Evolutionary conservation across 2,113 vertebrate genomes (phyloP), one percentile per base, ranked within the genome.

Genomic region (Tetrax tetrax): DNA sequence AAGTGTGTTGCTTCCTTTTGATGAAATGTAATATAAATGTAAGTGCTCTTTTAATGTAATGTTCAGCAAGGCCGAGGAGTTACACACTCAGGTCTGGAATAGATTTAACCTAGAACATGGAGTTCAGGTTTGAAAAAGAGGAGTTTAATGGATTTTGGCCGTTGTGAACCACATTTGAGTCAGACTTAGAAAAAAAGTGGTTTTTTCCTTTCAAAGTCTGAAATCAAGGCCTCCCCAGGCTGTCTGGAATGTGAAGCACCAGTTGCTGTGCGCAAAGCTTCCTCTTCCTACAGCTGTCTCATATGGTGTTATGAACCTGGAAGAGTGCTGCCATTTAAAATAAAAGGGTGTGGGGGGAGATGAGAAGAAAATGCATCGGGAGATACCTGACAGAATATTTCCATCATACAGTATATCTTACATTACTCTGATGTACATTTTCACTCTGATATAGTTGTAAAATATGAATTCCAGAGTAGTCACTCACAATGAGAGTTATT

Each of bases 1-100:
- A 92, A 94, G 63, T 27, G n/a, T 53, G 89, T 95, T 96, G 38
- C 61, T 95, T 83, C 77, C 65, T 94, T 92, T 74, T n/a, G 63
- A 50, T 96, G 83, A 79, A 95, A 90, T 17, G 27, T 17, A 50
- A 48, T 81, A 38, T 65, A 90, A 76, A 72, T 41, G 2, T 57
- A 63, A 93, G 59, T 83, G 37, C n/a, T 79, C 12, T 68, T 95
- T 43, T 68, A 51, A 38, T 51, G 48, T 51, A 59, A 41, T 38
- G 14, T 76, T 92, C 33, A 18, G 61, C 66, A 85, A 81, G 56
- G 29, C 27, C 3, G 2, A 82, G 53, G 72, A 89, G 71, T 79
- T 61, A 8, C 31, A 15, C 82, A 15, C 82, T 79, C 9, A 23
- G 23, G 14, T 79, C 63, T 78, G 43, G 37, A 69, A 82, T 89